These are phyloP conservation scores for Schizaphis graminum DNA, from an alignment of 2,888 invertebrate genomes.

Conservation along the genomic window DNA sequence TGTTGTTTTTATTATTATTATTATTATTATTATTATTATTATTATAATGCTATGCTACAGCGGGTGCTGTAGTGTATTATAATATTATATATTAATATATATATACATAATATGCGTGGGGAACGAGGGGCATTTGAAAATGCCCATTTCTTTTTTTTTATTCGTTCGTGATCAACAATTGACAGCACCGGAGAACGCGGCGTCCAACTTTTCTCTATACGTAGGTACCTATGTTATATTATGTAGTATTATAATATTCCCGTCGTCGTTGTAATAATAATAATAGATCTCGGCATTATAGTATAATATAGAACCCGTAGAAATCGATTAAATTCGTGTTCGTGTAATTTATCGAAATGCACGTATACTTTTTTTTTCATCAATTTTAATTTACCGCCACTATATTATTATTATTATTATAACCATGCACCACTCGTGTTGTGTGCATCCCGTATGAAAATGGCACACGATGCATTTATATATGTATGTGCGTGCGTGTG, in stretches of 20 bases:
- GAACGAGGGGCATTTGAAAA: neutral
- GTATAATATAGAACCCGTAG: neutral
- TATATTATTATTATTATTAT: constrained; percentile 5
- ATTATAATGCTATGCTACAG: neutral
- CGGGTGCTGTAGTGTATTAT: neutral
- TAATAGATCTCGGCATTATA: neutral
- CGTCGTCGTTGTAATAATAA: constrained; percentile 4
- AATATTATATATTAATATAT: constrained; percentile 2
- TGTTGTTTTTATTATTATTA: constrained; percentile 1
- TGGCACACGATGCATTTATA: constrained; percentile 29
- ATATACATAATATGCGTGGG: neutral
- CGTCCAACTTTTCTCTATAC: neutral
- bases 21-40: constrained; percentile 10
- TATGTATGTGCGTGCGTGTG: neutral
- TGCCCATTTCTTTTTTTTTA: neutral
- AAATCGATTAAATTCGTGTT: constrained; percentile 46
- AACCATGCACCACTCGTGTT: neutral
- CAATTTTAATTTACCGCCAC: constrained; percentile 43
- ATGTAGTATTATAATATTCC: neutral
- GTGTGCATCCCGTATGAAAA: neutral
- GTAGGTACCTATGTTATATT: neutral
- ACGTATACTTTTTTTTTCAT: constrained; percentile 14
- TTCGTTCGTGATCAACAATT: constrained; percentile 14
- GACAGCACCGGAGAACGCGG: neutral
- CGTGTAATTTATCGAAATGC: constrained; percentile 5